Evolutionary conservation across 2,797 vertebrate species (phyloP).

Genomic region (Pipistrellus pipistrellus): DNA sequence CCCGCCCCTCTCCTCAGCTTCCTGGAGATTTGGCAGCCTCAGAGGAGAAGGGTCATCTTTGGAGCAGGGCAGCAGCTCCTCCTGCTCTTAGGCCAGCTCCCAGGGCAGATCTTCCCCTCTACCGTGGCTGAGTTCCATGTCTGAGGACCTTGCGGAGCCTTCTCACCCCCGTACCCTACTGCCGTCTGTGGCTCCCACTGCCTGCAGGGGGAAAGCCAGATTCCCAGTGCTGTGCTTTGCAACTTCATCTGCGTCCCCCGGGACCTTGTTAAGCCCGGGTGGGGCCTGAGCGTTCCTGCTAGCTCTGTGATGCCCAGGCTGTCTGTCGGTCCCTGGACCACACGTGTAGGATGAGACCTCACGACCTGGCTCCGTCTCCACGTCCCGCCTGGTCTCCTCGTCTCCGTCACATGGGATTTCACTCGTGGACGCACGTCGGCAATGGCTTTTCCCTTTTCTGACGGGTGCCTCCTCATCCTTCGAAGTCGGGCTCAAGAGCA

Average conservation of each 20-base stretch:
- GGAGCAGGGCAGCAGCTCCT: background rate
- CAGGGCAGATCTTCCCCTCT: background rate
- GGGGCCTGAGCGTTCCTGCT: background rate
- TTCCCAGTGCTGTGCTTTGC: background rate
- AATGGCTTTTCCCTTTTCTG: background rate
- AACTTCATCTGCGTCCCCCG: background rate
- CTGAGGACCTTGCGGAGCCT: background rate
- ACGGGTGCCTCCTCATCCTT: background rate
- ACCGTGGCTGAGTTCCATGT: background rate
- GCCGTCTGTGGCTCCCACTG: background rate
- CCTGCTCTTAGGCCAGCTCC: background rate
- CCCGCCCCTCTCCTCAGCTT: background rate
- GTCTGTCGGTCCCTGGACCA: background rate
- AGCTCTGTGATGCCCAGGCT: accelerated
- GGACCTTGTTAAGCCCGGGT: background rate
- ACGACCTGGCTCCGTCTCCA: background rate
- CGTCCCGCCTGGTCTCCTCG: background rate
- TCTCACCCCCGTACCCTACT: background rate
- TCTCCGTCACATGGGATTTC: background rate
- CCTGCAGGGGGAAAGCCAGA: background rate
- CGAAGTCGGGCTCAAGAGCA: background rate
- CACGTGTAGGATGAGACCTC: background rate
- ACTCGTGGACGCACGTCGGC: background rate
- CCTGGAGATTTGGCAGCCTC: background rate
- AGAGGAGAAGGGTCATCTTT: background rate